phyloP scores from a whole-genome alignment of 2,888 invertebrate genomes.

The Crocallis elinguaria region DNA sequence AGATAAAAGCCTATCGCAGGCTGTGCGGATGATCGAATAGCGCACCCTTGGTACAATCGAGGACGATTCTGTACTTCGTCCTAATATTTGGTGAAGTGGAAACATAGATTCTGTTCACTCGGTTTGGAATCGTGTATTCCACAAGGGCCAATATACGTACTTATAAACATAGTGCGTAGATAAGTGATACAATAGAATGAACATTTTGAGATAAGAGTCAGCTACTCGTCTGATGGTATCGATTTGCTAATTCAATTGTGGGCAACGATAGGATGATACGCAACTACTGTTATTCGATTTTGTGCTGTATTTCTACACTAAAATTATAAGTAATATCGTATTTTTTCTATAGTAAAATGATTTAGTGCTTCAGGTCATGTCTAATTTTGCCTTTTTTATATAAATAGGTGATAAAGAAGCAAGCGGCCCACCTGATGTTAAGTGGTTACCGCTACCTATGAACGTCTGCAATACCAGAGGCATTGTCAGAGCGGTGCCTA shows the following conservation, averaged over 20 bases:
- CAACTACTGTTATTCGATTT: slow-evolving; percentile 1
- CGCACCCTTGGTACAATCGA: slow-evolving; percentile 48
- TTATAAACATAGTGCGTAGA: slow-evolving; percentile 25
- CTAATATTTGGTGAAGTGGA: slow-evolving; percentile 61
- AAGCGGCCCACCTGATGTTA: no score
- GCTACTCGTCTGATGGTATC: slow-evolving; percentile 24
- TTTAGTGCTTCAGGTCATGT: neutral
- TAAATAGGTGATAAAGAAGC: no score
- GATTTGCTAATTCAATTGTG: slow-evolving; percentile 26
- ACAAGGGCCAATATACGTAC: slow-evolving; percentile 26
- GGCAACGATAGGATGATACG: slow-evolving; percentile 10
- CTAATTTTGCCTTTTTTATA: no score
- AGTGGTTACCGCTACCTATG: no score
- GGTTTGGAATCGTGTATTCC: slow-evolving; percentile 54
- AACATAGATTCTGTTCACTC: slow-evolving; percentile 57
- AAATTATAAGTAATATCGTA: neutral
- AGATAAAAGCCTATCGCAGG: slow-evolving; percentile 69
- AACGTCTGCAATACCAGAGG: no score
- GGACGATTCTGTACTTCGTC: slow-evolving; percentile 44
- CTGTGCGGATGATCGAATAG: slow-evolving; percentile 64
- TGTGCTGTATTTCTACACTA: slow-evolving; percentile 4
- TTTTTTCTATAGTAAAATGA: neutral
- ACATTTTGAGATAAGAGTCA: slow-evolving; percentile 37
- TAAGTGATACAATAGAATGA: slow-evolving; percentile 35
- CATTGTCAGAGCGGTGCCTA: no score